Base-by-base conservation (phyloP, 2,797 vertebrate genomes). In the Alauda arvensis region DNA sequence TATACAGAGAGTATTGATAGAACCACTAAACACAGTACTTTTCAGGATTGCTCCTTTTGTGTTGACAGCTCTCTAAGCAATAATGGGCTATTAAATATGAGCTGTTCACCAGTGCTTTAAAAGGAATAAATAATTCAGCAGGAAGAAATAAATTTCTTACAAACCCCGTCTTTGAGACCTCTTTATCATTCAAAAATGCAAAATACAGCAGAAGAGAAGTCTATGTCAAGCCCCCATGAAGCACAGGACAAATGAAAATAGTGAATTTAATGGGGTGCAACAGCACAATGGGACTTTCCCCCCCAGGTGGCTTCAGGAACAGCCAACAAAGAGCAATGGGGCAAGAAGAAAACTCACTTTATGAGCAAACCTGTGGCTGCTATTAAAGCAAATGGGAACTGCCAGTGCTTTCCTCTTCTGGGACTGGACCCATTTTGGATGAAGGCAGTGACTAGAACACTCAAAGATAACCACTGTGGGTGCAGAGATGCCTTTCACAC, bases 51-150 rank as follows among this genome's bases (percentile, higher is more conserved):
- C 33, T 40, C 66, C 55, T 79, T 82, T 23, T 61, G 62, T 9
- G 3, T 37, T 77, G 68, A 79, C 68, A 91, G 77, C 57, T 90
- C 45, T 83, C 67, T 46, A 52, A 70, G 85, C 40, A 69, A 80
- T 74, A 91, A 91, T 48, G 31, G 61, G 33, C 39, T 72, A 83
- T 76, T 81, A 90, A 90, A 85, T 19, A 59, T 8, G 46, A 43
- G 57, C 45, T 85, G 55, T 12, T 83, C n/a, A 3, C 43, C 1
- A 5, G 33, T 74, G 53, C 80, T 89, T 87, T 71, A 82, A 84
- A 28, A 65, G 29, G 34, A 79, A 87, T 85, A 90, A 89, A 92
- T 94, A 85, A 92, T 92, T 94, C 82, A 93, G 45, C 33, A 90
- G 56, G 66, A 76, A 83, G 84, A 91, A 91, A 88, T 72, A 81